These are phyloP conservation scores for Champsocephalus esox DNA, from an alignment of 2,797 vertebrate genomes.

Conservation along the genomic window DNA sequence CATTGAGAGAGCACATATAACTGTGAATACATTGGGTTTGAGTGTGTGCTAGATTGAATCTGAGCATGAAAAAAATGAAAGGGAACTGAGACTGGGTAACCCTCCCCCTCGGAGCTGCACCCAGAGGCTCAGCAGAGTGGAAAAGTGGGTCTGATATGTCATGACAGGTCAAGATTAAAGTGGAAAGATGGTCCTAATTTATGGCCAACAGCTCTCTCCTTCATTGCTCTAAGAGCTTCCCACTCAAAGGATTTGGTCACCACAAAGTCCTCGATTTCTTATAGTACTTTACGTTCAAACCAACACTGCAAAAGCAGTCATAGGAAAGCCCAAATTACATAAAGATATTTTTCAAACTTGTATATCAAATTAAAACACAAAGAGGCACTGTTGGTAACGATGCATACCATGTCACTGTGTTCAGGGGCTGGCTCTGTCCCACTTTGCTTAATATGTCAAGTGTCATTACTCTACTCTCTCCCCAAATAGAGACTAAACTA, in stretches of 20 bases:
- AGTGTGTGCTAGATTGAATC: slow-evolving; percentile 16
- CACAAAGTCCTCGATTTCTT: slow-evolving; percentile 33
- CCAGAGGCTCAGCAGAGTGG: slow-evolving; percentile 63
- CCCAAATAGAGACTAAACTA: background rate
- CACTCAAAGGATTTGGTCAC: slow-evolving; percentile 31
- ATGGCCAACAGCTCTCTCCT: slow-evolving; percentile 43
- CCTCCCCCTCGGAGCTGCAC: slow-evolving; percentile 41
- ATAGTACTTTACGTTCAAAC: slow-evolving; percentile 15
- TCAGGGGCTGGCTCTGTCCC: background rate
- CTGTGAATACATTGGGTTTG: slow-evolving; percentile 1
- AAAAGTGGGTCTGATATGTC: slow-evolving; percentile 77
- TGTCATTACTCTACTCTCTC: slow-evolving; percentile 8
- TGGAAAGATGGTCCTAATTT: slow-evolving; percentile 65
- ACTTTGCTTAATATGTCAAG: slow-evolving; percentile 8
- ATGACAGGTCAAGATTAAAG: slow-evolving; percentile 75
- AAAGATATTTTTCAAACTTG: slow-evolving; percentile 17
- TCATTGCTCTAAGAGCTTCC: slow-evolving; percentile 23
- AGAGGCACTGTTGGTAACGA: background rate
- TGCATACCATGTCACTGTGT: background rate
- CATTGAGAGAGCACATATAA: slow-evolving; percentile 26
- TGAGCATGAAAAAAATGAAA: slow-evolving; percentile 15
- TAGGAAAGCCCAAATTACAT: slow-evolving; percentile 14
- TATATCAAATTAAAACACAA: slow-evolving; percentile 2
- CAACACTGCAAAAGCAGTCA: slow-evolving; percentile 22
- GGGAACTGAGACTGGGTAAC: slow-evolving; percentile 34